Evolutionary conservation across 2,797 vertebrate species (phyloP).

Genomic region (Muscicapa striata): DNA sequence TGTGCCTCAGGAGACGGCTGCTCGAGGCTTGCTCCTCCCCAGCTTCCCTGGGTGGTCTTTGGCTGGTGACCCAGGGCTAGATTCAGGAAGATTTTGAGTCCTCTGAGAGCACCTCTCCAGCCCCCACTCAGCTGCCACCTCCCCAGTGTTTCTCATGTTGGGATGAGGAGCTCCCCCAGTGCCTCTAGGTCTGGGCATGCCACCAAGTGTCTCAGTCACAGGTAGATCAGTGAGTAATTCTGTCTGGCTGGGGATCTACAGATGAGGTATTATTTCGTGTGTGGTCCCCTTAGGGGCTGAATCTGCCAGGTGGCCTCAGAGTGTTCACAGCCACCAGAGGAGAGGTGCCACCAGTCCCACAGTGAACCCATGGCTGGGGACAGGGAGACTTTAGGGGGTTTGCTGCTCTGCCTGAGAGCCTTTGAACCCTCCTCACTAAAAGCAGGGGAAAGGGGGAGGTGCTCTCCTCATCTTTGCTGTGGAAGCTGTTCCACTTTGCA

Average conservation of each 20-base stretch:
- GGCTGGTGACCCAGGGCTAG: background rate
- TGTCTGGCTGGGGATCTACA: background rate
- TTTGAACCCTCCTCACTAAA: constrained; percentile 12
- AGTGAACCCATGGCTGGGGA: background rate
- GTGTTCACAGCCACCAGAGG: background rate
- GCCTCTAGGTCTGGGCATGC: background rate
- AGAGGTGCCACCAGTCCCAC: background rate
- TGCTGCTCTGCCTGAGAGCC: background rate
- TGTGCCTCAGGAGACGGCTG: background rate
- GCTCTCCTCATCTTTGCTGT: background rate
- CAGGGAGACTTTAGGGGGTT: background rate
- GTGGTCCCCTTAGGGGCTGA: constrained; percentile 4
- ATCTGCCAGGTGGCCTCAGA: background rate
- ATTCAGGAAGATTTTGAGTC: background rate
- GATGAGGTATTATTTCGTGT: background rate
- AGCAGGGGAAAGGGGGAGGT: background rate
- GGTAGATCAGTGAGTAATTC: background rate
- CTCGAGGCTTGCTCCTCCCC: background rate
- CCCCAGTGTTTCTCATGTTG: accelerated
- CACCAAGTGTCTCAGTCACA: background rate
- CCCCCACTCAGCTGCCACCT: background rate
- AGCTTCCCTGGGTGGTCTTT: background rate
- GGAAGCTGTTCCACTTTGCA: background rate
- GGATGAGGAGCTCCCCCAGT: background rate
- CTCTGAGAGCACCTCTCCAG: background rate